Percentiles rank a stretch among this genome's conserved stretches.
phyloP scores from a whole-genome alignment of 1,140 invertebrate species.

The Lepidostoma basale region DNA sequence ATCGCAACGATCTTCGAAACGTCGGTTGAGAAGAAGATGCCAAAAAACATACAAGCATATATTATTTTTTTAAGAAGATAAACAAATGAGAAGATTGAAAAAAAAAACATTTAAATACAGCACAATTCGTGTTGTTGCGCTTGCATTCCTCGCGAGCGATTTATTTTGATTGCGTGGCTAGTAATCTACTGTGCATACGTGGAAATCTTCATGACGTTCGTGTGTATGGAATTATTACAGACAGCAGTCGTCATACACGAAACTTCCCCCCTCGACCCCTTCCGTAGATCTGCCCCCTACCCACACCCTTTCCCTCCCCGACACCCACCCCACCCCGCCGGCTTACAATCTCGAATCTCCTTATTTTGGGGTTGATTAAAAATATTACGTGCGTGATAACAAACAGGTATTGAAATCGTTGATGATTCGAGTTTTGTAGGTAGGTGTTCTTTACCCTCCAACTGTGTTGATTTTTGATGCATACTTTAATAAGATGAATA shows the following conservation, averaged over 20 bases:
- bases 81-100: no score
- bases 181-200: slow-evolving; percentile 47
- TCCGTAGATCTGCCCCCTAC: background rate
- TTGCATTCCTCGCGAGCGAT: slow-evolving; percentile 10
- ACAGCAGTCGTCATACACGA: slow-evolving; percentile 26
- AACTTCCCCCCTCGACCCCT: background rate
- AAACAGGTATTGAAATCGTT: slow-evolving; percentile 17
- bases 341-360: slow-evolving; percentile 11
- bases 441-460: no score
- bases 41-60: no score
- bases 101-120: no score
- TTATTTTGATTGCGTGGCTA: slow-evolving; percentile 44
- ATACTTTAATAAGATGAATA: no score
- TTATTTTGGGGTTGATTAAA: slow-evolving; percentile 32
- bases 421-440: slow-evolving; percentile 19
- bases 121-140: slow-evolving; percentile 7
- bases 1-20: no score
- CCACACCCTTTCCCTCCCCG: background rate
- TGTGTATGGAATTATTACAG: slow-evolving; percentile 36
- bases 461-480: no score
- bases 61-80: no score
- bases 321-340: background rate
- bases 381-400: slow-evolving; percentile 32
- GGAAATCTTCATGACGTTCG: slow-evolving; percentile 45
- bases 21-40: no score